A percentile compares a stretch with the other conserved stretches of the same genome.
phyloP scores from a whole-genome alignment of 2,113 vertebrate species.

The Corynorhinus townsendii region DNA sequence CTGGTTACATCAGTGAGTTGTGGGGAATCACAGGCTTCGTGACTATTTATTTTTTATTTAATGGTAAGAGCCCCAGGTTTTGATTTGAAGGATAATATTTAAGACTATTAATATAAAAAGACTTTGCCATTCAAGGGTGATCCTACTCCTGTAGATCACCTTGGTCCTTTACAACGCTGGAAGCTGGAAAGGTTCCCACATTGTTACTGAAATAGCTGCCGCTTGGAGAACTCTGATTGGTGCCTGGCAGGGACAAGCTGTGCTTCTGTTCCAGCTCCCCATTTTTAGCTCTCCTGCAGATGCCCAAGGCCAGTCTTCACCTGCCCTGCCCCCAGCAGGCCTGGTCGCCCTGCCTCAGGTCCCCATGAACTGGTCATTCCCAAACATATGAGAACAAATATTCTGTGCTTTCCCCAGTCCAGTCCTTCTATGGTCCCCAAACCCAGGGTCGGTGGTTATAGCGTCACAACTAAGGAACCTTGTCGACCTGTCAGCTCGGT shows the following conservation, averaged over 20 bases:
- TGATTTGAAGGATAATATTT: neutral
- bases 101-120: neutral
- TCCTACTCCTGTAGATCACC: neutral
- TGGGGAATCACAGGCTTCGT: neutral
- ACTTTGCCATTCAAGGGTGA: neutral
- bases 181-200: neutral
- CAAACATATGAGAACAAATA: neutral
- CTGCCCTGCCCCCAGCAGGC: neutral
- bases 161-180: neutral
- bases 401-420: neutral
- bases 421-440: neutral
- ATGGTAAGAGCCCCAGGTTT: neutral
- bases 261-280: slow-evolving; percentile 22
- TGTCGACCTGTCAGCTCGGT: neutral
- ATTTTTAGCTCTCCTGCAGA: slow-evolving; percentile 32
- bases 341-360: neutral
- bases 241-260: slow-evolving; percentile 43
- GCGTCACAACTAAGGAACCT: neutral
- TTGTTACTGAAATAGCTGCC: slow-evolving; percentile 4
- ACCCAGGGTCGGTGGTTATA: neutral
- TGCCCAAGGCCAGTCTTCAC: neutral
- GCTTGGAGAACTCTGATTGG: slow-evolving; percentile 22
- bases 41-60: neutral
- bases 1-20: neutral
- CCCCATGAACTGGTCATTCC: neutral